Base-by-base conservation (phyloP, 2,113 vertebrate species). In the Crotalus horridus region DNA sequence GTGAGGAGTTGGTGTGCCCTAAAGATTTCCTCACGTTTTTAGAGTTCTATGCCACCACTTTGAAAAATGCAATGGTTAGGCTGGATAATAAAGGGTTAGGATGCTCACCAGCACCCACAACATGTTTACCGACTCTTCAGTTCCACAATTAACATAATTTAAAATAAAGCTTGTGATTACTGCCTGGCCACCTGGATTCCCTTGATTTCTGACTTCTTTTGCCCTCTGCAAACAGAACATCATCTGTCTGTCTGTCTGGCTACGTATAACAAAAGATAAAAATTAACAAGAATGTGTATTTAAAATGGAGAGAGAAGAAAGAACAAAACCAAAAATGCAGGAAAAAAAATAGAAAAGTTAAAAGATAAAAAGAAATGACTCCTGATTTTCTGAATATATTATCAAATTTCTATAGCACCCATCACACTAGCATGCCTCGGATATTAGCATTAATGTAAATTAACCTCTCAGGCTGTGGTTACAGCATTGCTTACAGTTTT, bases 81-180 rank as follows among this genome's bases (percentile, higher is more conserved):
- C 56, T 43, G 54, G 55, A 87, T 91, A 87, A 87, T 87, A 81
- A 74, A 39, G 13, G 24, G 15, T 81, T 46, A 69, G 3, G 43
- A 81, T 56, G 53, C n/a, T 26, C 48, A 55, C 61, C 6, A 39
- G 24, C n/a, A 74, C 29, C 54, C 9, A 5, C 74, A 61, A 46
- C 86, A 59, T 92, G n/a, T 46, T 81, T 92, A 46, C 87, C 59
- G 43, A 55, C 33, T 74, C 33, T 53, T 46, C 24, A 43, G 26
- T 81, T 91, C 33, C 53, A n/a, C 55, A 81, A 89, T 89, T 81
- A 81, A 56, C 74, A 81, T n/a, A 81, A 89, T 92, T 21, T 54
- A 43, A 88, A 92, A 43, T 24, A 54, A 92, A 69, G 85, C 90
- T 26, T 46, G 11, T 92, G 46, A 92, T 92, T 87, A 92, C n/a